A percentile compares a stretch with the other conserved stretches of the same genome.
phyloP scores from a whole-genome alignment of 23 tunicate species.

The Corella eumyota region DNA sequence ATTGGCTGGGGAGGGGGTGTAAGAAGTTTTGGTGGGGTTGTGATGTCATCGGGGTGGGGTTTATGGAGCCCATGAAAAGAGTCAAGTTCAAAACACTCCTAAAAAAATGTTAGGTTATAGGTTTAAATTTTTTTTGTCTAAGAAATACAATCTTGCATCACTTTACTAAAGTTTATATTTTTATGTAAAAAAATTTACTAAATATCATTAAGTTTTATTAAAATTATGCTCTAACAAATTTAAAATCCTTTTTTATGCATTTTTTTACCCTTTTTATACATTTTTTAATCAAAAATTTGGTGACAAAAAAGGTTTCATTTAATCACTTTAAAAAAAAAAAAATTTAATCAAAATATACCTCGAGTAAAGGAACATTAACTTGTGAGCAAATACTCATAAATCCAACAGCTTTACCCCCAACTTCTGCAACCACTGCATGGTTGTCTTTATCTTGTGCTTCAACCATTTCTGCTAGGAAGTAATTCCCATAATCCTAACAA shows the following conservation, averaged over 20 bases:
- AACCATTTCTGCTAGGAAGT: slow-evolving; percentile 88
- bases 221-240: no score
- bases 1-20: not conserved
- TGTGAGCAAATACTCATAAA: slow-evolving; percentile 76
- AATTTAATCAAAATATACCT: no score
- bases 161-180: not conserved
- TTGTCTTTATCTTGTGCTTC: slow-evolving; percentile 84
- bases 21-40: slow-evolving; percentile 1
- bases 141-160: no score
- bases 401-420: slow-evolving; percentile 87
- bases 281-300: no score
- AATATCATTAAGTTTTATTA: no score
- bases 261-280: no score
- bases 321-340: no score
- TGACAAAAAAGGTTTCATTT: no score
- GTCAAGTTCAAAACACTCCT: slow-evolving; percentile 47
- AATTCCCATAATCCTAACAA: slow-evolving; percentile 73
- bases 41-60: slow-evolving; percentile 75
- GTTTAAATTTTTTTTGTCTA: no score
- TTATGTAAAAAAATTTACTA: not conserved
- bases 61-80: slow-evolving; percentile 79
- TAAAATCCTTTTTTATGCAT: no score
- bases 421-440: slow-evolving; percentile 78
- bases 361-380: slow-evolving; percentile 58
- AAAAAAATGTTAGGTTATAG: not conserved